Percentiles rank a stretch among this genome's conserved stretches.
Evolutionary conservation across 64 coral and sea anemone genomes (phyloP).

Genomic region (Hydrozoanthus tunicans): DNA sequence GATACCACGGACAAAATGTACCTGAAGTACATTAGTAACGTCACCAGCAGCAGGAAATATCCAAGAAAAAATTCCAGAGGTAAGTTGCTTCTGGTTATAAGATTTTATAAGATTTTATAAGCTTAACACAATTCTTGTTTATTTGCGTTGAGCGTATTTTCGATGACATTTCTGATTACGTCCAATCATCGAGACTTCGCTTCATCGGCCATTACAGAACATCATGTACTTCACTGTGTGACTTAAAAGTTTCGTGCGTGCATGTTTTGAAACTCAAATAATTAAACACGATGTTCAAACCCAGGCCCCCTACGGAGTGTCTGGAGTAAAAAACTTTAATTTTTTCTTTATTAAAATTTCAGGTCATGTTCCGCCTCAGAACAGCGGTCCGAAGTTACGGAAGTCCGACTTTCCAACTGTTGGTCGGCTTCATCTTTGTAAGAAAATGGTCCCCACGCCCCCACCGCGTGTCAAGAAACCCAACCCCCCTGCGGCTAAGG

Average conservation of each 20-base stretch:
- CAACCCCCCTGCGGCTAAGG: constrained; percentile 22
- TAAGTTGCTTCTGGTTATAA: not conserved
- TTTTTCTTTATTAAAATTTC: not conserved
- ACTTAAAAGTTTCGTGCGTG: no score
- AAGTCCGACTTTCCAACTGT: constrained; percentile 27
- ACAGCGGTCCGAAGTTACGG: not conserved
- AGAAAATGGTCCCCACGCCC: constrained; percentile 36
- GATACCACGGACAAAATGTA: constrained; percentile 48
- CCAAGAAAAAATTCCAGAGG: not conserved
- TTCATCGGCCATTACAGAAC: no score
- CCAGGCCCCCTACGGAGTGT: no score
- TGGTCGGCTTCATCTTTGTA: not conserved
- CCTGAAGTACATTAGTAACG: constrained; percentile 31
- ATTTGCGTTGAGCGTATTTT: no score
- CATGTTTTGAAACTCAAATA: no score
- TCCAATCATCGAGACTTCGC: no score
- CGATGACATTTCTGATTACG: no score
- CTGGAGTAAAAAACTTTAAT: not conserved
- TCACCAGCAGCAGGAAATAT: not conserved
- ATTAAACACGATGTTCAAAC: no score
- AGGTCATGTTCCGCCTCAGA: constrained; percentile 10
- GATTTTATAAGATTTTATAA: not conserved
- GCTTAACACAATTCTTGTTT: no score
- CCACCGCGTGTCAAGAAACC: constrained; percentile 10
- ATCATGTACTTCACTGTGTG: no score